These are phyloP conservation scores for Ennomos fuscantarius DNA, from an alignment of 2,888 invertebrate genomes.

Conservation along the genomic window DNA sequence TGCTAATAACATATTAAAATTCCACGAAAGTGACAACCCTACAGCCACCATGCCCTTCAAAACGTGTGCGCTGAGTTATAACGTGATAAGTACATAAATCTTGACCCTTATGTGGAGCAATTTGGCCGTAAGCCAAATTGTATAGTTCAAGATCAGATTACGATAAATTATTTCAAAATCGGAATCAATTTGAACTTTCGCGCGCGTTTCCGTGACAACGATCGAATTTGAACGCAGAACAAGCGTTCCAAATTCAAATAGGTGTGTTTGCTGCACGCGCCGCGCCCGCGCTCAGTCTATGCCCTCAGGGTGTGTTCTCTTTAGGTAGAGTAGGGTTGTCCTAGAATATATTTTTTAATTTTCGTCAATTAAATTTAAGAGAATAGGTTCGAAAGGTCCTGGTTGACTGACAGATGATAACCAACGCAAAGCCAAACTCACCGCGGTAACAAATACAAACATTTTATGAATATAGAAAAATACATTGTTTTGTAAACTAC, in stretches of 20 bases:
- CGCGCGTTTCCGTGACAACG: conserved; percentile 64
- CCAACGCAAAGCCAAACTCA: too few species aligned
- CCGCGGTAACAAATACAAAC: too few species aligned
- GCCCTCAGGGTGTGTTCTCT: conserved; percentile 54
- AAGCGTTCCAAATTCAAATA: conserved; percentile 63
- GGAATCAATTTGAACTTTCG: conserved; percentile 43
- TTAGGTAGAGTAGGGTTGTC: conserved; percentile 42
- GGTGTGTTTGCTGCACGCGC: conserved; percentile 66
- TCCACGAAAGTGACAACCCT: too few species aligned
- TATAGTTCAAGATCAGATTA: conserved; percentile 40
- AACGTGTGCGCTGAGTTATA: neutral
- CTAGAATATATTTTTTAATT: too few species aligned
- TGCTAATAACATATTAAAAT: too few species aligned
- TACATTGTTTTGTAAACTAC: too few species aligned
- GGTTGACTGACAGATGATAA: too few species aligned
- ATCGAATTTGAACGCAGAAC: conserved; percentile 63
- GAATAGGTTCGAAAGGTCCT: too few species aligned
- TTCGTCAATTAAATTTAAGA: too few species aligned
- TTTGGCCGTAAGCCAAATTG: conserved; percentile 32
- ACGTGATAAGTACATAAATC: conserved; percentile 12
- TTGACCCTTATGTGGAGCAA: conserved; percentile 9
- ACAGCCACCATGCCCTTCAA: neutral
- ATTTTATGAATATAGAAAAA: too few species aligned
- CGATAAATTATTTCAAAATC: conserved; percentile 41
- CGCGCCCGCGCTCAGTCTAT: conserved; percentile 49